phyloP scores from a whole-genome alignment of 2,888 invertebrate genomes.

The Salpingus planirostris region DNA sequence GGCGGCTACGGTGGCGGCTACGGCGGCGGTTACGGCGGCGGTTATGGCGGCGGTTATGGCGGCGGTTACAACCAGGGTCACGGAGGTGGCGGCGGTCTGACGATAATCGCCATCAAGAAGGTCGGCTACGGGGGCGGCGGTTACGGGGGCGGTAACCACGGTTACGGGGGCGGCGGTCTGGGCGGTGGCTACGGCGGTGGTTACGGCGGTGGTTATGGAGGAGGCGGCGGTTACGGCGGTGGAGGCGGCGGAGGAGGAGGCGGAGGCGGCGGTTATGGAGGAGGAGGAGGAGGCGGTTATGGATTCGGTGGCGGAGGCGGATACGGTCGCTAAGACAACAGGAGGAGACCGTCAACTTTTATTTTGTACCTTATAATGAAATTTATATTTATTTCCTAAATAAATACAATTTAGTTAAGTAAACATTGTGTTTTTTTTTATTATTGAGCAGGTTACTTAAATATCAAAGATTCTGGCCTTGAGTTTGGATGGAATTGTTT shows the following conservation, averaged over 20 bases:
- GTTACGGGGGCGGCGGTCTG: too few relatives aligned
- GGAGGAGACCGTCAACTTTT: too few relatives aligned
- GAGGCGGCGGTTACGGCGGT: slow-evolving; percentile 6
- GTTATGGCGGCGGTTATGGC: not conserved
- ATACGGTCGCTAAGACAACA: slow-evolving; percentile 3
- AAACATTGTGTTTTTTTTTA: too few relatives aligned
- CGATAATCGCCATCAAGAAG: slow-evolving; percentile 3
- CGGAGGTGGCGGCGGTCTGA: not conserved
- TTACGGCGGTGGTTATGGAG: slow-evolving; percentile 6
- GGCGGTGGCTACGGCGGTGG: slow-evolving; percentile 8
- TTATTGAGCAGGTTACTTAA: too few relatives aligned
- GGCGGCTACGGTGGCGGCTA: too few relatives aligned
- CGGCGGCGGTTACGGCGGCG: slow-evolving; percentile 2
- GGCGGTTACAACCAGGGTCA: too few relatives aligned
- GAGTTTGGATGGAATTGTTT: too few relatives aligned
- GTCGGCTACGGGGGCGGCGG: slow-evolving; percentile 4
- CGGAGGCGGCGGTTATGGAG: slow-evolving; percentile 9
- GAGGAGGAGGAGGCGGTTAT: slow-evolving; percentile 6
- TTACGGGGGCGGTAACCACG: slow-evolving; percentile 3
- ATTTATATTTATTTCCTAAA: too few relatives aligned
- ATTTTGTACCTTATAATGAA: too few relatives aligned
- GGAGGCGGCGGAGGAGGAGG: slow-evolving; percentile 8
- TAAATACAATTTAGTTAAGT: too few relatives aligned
- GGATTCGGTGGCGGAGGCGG: too few relatives aligned
- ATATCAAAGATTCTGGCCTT: too few relatives aligned